phyloP scores from a whole-genome alignment of 2,888 invertebrate species.

The Callyntrura guangdongensis region DNA sequence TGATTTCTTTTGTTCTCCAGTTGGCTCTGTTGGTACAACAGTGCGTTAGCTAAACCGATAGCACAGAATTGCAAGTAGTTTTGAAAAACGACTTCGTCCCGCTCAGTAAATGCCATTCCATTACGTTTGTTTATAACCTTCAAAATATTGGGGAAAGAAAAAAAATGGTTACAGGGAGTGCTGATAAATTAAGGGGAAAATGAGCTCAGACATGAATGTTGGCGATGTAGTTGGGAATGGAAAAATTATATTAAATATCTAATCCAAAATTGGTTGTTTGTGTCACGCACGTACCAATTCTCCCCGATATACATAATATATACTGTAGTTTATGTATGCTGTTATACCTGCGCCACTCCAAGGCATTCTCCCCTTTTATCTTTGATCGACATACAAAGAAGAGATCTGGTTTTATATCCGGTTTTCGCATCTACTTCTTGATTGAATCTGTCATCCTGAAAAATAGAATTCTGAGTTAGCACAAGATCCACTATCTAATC shows the following conservation, averaged over 20 bases:
- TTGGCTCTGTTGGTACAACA: constrained; percentile 97
- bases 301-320: constrained; percentile 1
- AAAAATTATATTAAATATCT: constrained; percentile 47
- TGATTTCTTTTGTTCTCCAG: constrained; percentile 98
- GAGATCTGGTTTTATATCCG: constrained; percentile 96
- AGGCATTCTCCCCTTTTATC: constrained; percentile 97
- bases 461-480: constrained; percentile 78
- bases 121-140: constrained; percentile 96
- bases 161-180: constrained; percentile 7
- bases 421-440: constrained; percentile 97
- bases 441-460: constrained; percentile 95
- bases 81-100: constrained; percentile 96
- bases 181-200: background rate
- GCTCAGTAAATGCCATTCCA: constrained; percentile 93
- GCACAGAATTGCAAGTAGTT: constrained; percentile 98
- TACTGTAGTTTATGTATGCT: constrained; percentile 13
- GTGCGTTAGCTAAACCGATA: constrained; percentile 97
- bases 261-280: constrained; percentile 49
- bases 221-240: background rate
- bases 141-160: constrained; percentile 20
- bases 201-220: background rate
- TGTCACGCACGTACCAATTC: constrained; percentile 46
- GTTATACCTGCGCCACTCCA: constrained; percentile 95
- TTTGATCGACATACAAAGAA: constrained; percentile 98
- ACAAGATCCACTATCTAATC: background rate